Evolutionary conservation across 2,113 vertebrate genomes (phyloP).

Genomic region (Diadophis punctatus): DNA sequence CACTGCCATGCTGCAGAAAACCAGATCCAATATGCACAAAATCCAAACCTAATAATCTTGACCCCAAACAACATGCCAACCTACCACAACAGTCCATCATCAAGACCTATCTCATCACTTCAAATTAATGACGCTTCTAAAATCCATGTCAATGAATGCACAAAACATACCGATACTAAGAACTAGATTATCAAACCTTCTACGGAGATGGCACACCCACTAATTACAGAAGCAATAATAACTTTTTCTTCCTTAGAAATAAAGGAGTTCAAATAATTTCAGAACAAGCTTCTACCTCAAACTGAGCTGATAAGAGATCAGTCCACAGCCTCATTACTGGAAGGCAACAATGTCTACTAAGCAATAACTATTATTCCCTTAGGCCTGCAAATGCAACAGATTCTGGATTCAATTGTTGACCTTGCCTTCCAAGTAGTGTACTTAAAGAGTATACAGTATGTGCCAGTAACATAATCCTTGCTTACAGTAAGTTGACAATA

Average conservation of each 20-base stretch:
- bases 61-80: not conserved
- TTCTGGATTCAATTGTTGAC: not conserved
- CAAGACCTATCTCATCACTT: not conserved
- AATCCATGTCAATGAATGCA: not conserved
- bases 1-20: not conserved
- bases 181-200: not conserved
- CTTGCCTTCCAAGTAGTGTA: not conserved
- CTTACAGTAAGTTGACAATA: not conserved
- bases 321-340: not conserved
- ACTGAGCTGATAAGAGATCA: not conserved
- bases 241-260: not conserved
- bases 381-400: not conserved
- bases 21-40: not conserved
- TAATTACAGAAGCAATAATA: not conserved
- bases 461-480: not conserved
- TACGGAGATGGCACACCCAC: not conserved
- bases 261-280: not conserved
- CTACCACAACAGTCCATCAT: not conserved
- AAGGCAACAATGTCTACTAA: not conserved
- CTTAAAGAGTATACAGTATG: not conserved
- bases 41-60: not conserved
- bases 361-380: not conserved
- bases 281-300: not conserved
- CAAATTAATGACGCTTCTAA: not conserved
- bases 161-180: not conserved